These are phyloP conservation scores for Yoshiicerus persimilis DNA, from an alignment of 1,140 invertebrate genomes.

Conservation along the genomic window DNA sequence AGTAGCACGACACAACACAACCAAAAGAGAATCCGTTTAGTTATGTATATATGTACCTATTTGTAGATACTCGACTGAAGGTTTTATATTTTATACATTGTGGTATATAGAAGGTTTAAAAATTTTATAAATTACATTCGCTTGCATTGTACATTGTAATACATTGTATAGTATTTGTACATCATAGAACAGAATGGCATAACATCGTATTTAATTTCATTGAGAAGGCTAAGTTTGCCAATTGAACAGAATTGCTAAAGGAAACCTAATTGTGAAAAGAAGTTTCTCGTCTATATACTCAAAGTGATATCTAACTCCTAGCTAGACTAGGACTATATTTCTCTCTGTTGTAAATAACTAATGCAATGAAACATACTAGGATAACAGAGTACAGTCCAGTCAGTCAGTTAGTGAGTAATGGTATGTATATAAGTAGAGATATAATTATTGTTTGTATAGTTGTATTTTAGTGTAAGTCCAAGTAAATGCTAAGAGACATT, in stretches of 20 bases:
- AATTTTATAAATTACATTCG: background rate
- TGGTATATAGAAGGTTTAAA: background rate
- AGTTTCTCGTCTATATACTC: background rate
- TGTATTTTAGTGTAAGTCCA: background rate
- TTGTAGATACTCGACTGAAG: too few relatives aligned
- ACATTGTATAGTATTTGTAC: background rate
- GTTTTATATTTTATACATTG: too few relatives aligned
- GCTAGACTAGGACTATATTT: background rate
- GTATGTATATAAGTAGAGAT: too few relatives aligned
- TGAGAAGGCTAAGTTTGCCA: background rate
- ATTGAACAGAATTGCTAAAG: background rate
- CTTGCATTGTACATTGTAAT: background rate
- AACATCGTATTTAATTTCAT: background rate
- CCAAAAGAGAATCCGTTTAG: too few relatives aligned
- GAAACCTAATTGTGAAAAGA: background rate
- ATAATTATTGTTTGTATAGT: background rate
- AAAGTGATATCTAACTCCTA: background rate
- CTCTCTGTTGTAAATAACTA: too few relatives aligned
- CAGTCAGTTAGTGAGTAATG: too few relatives aligned
- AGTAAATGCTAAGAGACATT: too few relatives aligned
- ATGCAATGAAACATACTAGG: too few relatives aligned
- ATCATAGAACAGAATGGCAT: background rate
- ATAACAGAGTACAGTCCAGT: background rate
- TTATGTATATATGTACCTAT: too few relatives aligned
- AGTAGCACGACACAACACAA: too few relatives aligned